Conservation (phyloP, 2,113 vertebrate species). For the Strix aluco region DNA sequence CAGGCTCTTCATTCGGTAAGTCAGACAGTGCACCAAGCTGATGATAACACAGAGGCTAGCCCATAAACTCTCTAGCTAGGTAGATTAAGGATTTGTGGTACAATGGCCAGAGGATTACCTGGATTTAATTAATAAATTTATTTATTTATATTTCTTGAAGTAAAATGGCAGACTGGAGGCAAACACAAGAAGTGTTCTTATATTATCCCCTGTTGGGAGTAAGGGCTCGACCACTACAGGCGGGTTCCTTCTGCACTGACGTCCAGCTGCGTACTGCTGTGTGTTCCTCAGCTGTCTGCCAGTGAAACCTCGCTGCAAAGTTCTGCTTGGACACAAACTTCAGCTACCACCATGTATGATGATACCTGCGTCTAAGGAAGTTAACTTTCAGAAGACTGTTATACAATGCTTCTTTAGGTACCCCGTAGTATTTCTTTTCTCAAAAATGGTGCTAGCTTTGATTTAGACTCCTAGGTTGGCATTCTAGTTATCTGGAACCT, state of each 20-base stretch:
- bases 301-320: not conserved
- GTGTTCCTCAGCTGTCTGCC: not conserved
- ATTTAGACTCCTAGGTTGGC: not conserved
- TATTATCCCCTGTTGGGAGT: fast-evolving
- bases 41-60: not conserved
- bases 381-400: not conserved
- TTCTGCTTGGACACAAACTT: not conserved
- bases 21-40: not conserved
- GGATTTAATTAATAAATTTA: not conserved
- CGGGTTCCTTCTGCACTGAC: not conserved
- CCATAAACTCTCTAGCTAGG: not conserved
- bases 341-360: not conserved
- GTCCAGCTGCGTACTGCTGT: not conserved
- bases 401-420: not conserved
- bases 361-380: not conserved
- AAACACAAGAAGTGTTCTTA: not conserved
- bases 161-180: not conserved
- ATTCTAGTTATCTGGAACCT: not conserved
- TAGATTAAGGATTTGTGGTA: not conserved
- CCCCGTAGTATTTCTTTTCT: not conserved
- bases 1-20: not conserved
- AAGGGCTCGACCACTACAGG: fast-evolving
- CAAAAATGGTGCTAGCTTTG: not conserved
- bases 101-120: not conserved
- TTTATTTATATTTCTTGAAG: not conserved